A percentile compares a stretch with the other conserved stretches of the same genome.
Conservation (phyloP, 1,140 invertebrate species). For the Mycetomoellerius zeteki region DNA sequence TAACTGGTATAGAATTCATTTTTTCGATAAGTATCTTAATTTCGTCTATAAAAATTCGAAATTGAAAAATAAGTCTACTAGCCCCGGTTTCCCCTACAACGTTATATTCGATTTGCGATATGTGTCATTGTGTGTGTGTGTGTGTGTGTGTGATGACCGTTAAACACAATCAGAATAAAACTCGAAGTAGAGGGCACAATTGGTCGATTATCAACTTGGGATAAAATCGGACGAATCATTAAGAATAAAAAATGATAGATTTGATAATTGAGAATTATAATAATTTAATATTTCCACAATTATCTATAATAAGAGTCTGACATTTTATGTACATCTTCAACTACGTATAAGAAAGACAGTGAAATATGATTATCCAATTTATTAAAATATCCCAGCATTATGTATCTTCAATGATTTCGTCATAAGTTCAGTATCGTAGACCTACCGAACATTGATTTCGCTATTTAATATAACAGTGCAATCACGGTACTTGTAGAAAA, state of each 20-base stretch:
- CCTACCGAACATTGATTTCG: not conserved
- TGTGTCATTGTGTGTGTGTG: no score
- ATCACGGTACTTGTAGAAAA: not conserved
- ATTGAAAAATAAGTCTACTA: no score
- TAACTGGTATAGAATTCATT: no score
- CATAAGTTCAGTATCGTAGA: not conserved
- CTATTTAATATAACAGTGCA: constrained; percentile 1
- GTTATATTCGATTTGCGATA: constrained; percentile 12
- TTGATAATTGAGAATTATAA: not conserved
- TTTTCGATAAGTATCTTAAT: no score
- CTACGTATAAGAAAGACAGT: not conserved
- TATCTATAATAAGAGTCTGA: not conserved
- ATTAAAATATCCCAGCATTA: not conserved
- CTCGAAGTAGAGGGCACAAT: no score
- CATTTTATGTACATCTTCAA: not conserved
- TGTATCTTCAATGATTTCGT: not conserved
- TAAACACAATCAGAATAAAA: constrained; percentile 9
- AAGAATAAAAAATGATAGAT: not conserved
- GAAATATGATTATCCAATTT: constrained; percentile 3
- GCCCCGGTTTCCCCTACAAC: no score
- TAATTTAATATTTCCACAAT: constrained; percentile 14
- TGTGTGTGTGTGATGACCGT: no score
- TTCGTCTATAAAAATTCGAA: no score
- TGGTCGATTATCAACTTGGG: not conserved
- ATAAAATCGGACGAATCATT: not conserved